phyloP scores from a whole-genome alignment of 2,113 vertebrate genomes.

The Pyxicephalus adspersus region DNA sequence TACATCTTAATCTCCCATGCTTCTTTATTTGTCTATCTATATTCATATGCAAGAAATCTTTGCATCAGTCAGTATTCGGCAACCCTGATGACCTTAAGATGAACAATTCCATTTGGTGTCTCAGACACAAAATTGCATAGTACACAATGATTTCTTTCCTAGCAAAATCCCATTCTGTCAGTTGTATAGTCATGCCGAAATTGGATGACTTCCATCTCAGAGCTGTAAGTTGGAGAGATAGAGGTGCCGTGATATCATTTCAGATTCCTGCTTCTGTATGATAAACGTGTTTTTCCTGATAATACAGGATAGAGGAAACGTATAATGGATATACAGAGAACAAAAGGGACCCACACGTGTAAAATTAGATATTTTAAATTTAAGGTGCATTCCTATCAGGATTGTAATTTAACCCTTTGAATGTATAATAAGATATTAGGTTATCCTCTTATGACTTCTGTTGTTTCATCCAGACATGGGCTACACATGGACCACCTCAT shows the following conservation, averaged over 20 bases:
- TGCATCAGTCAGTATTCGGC: conserved; percentile 4
- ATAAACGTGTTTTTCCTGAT: conserved; percentile 21
- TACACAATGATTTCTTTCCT: conserved; percentile 27
- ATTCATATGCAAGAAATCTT: conserved; percentile 36
- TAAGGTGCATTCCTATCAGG: no score
- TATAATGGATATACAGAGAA: no score
- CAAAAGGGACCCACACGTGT: no score
- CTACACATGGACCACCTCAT: no score
- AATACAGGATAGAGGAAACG: not conserved
- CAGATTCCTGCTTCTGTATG: conserved; percentile 28
- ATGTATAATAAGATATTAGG: no score
- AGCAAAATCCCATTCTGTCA: conserved; percentile 27
- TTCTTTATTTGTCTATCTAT: conserved; percentile 32
- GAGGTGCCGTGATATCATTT: conserved; percentile 36
- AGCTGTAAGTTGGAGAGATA: not conserved
- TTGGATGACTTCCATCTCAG: conserved; percentile 22
- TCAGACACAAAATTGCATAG: conserved; percentile 30
- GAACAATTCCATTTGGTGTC: conserved; percentile 38
- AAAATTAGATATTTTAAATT: no score
- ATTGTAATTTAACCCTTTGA: no score
- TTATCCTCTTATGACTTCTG: no score
- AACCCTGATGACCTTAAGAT: conserved; percentile 30
- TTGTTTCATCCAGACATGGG: no score
- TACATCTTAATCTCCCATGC: not conserved
- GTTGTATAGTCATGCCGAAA: conserved; percentile 10